phyloP scores from a whole-genome alignment of 2,888 invertebrate genomes.

The Xestia rhomboidea region DNA sequence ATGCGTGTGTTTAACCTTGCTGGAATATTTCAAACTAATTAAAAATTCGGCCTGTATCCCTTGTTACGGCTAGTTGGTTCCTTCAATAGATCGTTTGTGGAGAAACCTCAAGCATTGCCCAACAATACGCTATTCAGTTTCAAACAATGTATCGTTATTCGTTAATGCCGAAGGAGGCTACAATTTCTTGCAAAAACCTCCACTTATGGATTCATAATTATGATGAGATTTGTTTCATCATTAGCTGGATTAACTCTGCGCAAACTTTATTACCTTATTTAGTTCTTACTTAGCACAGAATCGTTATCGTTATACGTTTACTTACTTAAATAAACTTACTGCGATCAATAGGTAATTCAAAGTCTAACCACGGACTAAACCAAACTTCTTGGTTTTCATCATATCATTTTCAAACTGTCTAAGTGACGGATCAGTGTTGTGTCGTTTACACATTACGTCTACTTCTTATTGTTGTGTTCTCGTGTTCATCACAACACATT shows the following conservation, averaged over 20 bases:
- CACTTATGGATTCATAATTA: constrained; percentile 44
- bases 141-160: constrained; percentile 61
- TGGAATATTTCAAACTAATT: constrained; percentile 34
- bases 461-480: constrained; percentile 5
- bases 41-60: constrained; percentile 29
- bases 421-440: background rate
- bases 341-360: background rate
- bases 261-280: background rate
- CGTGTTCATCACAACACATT: background rate
- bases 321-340: background rate
- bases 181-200: constrained; percentile 20
- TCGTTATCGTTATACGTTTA: background rate
- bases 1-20: constrained; percentile 12
- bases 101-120: constrained; percentile 41
- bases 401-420: background rate
- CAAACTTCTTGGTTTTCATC: background rate
- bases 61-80: constrained; percentile 20
- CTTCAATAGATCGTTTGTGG: constrained; percentile 35
- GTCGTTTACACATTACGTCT: constrained; percentile 1
- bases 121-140: constrained; percentile 57
- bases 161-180: constrained; percentile 20
- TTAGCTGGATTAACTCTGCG: background rate
- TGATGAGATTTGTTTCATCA: constrained; percentile 50
- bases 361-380: background rate
- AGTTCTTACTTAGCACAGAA: background rate